Evolutionary conservation across 2,797 vertebrate species (phyloP).

Genomic region (Coregonus ussuriensis): DNA sequence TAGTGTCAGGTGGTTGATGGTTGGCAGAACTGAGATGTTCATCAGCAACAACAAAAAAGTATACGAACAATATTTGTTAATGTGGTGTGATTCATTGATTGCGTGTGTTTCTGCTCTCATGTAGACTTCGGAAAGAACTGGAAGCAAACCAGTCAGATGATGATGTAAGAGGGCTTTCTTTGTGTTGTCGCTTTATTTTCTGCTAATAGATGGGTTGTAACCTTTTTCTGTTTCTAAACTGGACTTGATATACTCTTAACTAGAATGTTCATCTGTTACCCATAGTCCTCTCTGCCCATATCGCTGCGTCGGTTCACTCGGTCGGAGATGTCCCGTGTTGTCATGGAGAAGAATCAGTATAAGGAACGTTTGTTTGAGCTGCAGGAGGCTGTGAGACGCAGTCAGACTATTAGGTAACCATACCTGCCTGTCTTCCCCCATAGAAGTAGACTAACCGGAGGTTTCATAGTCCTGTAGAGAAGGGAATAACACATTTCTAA

Average conservation of each 20-base stretch:
- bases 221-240: background rate
- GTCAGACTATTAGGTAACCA: conserved; percentile 69
- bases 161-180: conserved; percentile 63
- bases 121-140: conserved; percentile 74
- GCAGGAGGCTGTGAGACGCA: conserved; percentile 77
- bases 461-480: too few species aligned
- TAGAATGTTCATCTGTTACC: background rate
- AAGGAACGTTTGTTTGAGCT: conserved; percentile 86
- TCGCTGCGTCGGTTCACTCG: conserved; percentile 80
- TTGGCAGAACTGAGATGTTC: background rate
- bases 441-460: background rate
- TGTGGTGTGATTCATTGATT: background rate
- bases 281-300: conserved; percentile 63
- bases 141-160: conserved; percentile 67
- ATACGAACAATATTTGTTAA: background rate
- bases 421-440: background rate
- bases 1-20: background rate
- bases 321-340: conserved; percentile 85
- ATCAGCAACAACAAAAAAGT: background rate
- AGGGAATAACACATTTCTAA: background rate
- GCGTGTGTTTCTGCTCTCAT: conserved; percentile 1
- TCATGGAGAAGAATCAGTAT: conserved; percentile 90
- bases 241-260: background rate
- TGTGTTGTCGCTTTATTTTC: background rate
- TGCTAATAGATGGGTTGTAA: background rate